phyloP scores from a whole-genome alignment of 1,140 invertebrate species.

The Frieseomelitta varia region DNA sequence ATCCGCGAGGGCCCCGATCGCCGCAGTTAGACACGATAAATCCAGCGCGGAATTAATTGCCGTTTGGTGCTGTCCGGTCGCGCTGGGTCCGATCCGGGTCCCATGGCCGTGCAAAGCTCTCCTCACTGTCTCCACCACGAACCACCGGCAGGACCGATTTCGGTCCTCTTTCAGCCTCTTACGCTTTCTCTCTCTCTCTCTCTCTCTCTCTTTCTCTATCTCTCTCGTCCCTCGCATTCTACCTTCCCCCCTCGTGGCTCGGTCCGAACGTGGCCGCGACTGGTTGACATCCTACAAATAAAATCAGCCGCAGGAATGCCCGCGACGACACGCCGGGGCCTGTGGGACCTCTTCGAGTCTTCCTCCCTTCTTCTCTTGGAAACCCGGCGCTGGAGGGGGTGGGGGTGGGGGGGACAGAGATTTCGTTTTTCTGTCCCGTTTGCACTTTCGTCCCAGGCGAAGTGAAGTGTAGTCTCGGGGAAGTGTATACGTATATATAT shows the following conservation, averaged over 20 bases:
- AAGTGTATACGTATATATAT: no score
- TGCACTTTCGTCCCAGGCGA: no score
- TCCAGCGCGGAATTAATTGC: slow-evolving; percentile 80
- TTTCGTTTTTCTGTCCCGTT: no score
- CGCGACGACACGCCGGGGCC: slow-evolving; percentile 77
- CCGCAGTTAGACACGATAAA: slow-evolving; percentile 77
- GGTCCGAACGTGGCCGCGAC: slow-evolving; percentile 63
- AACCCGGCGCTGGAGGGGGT: no score
- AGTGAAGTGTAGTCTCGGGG: no score
- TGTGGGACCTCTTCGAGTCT: slow-evolving; percentile 68
- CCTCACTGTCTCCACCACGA: slow-evolving; percentile 49
- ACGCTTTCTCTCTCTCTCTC: no score
- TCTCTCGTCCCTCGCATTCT: slow-evolving; percentile 54
- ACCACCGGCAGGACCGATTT: background rate
- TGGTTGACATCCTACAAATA: slow-evolving; percentile 81
- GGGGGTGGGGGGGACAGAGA: no score
- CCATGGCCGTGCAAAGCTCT: slow-evolving; percentile 54
- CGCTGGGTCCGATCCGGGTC: slow-evolving; percentile 65
- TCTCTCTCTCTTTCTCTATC: no score
- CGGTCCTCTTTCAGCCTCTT: slow-evolving; percentile 6
- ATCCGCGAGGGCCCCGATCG: slow-evolving; percentile 64
- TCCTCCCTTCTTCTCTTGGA: slow-evolving; percentile 37
- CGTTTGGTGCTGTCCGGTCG: slow-evolving; percentile 70
- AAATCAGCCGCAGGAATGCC: slow-evolving; percentile 80
- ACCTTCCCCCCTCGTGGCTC: slow-evolving; percentile 47